phyloP scores from a whole-genome alignment of 2,113 vertebrate genomes.

The Ramphastos sulfuratus region DNA sequence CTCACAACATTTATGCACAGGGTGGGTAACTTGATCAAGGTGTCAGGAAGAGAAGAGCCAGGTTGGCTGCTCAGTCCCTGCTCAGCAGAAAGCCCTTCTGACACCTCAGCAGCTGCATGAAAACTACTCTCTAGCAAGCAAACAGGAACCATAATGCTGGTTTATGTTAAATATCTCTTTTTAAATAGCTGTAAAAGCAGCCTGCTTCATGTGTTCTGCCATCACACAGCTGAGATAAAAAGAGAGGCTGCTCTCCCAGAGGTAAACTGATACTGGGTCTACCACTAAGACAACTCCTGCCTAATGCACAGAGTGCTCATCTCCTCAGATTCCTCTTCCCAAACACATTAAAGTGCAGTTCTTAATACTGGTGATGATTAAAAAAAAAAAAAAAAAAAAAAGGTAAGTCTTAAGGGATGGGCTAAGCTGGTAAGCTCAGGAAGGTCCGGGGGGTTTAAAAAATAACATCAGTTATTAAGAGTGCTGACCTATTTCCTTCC shows the following conservation, averaged over 20 bases:
- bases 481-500: background rate
- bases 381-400: background rate
- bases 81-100: background rate
- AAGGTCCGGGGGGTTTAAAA: background rate
- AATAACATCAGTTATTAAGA: background rate
- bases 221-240: background rate
- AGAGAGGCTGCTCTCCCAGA: background rate
- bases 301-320: background rate
- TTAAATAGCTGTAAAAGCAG: background rate
- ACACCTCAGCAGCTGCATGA: background rate
- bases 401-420: conserved; percentile 16
- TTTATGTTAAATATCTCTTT: background rate
- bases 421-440: conserved; percentile 32
- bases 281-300: background rate
- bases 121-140: background rate
- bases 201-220: background rate
- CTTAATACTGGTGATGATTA: background rate
- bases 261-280: background rate
- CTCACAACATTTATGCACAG: background rate
- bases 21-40: conserved; percentile 27
- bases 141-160: background rate
- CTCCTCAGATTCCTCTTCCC: background rate
- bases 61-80: background rate
- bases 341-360: background rate
- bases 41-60: background rate